phyloP scores from a whole-genome alignment of 2,888 invertebrate species.

The Brachypterus glaber region DNA sequence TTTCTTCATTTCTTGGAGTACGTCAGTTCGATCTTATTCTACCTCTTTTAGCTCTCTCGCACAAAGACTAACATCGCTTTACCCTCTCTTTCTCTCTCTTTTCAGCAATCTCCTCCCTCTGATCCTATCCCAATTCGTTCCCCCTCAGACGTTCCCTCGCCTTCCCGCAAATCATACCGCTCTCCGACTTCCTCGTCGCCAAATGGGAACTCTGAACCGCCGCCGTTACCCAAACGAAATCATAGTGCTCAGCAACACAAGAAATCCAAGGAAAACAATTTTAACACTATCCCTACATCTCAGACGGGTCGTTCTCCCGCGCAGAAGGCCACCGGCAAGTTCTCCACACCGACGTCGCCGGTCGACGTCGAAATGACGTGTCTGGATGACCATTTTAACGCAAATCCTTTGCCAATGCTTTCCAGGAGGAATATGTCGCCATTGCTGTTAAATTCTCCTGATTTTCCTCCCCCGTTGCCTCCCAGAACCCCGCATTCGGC shows the following conservation, averaged over 20 bases:
- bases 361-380: conserved; percentile 25
- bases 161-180: conserved; percentile 7
- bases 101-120: conserved; percentile 36
- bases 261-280: conserved; percentile 1
- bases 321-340: conserved; percentile 1
- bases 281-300: conserved; percentile 10
- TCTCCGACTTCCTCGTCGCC: conserved; percentile 17
- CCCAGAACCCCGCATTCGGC: conserved; percentile 42
- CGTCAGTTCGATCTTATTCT: too few relatives aligned
- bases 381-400: conserved; percentile 30
- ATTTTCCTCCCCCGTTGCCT: conserved; percentile 48
- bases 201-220: conserved; percentile 33
- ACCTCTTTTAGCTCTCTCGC: too few relatives aligned
- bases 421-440: neutral
- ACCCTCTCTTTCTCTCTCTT: conserved; percentile 36
- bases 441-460: neutral
- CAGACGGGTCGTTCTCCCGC: neutral
- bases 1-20: too few relatives aligned
- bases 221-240: conserved; percentile 48
- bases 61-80: conserved; percentile 38
- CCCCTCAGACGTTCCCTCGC: conserved; percentile 22
- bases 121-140: conserved; percentile 25
- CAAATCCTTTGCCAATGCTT: conserved; percentile 21
- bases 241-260: conserved; percentile 31
- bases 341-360: conserved; percentile 15